Conservation (phyloP, 2,113 vertebrate genomes). For the Cololabis saira region DNA sequence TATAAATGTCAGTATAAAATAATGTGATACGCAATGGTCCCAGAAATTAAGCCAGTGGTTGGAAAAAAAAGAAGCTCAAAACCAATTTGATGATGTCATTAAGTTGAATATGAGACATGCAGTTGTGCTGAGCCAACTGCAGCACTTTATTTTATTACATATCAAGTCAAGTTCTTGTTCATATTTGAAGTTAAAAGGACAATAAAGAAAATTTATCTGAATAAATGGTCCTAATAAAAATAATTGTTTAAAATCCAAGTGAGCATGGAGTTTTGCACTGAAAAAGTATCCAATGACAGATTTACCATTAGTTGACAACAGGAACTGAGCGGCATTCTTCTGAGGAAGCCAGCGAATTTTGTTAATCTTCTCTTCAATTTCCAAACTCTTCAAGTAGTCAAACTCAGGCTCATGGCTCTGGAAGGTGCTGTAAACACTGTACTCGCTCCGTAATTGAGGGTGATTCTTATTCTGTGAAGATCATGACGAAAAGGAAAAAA, state of each 20-base stretch:
- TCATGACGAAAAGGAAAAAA: neutral
- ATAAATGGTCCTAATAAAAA: too few relatives aligned
- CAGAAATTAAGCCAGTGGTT: too few relatives aligned
- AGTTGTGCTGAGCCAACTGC: too few relatives aligned
- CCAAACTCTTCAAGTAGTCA: conserved; percentile 99
- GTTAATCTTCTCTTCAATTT: conserved; percentile 99
- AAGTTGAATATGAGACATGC: too few relatives aligned
- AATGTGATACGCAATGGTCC: too few relatives aligned
- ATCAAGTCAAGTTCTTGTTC: too few relatives aligned
- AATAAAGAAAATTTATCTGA: too few relatives aligned
- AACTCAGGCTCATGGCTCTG: conserved; percentile 99
- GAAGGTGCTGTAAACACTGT: conserved; percentile 99
- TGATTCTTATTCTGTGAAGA: conserved; percentile 90
- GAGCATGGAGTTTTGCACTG: neutral
- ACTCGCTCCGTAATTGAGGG: conserved; percentile 95
- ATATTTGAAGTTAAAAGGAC: too few relatives aligned
- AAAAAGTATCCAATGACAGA: conserved; percentile 5
- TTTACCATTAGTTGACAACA: conserved; percentile 97
- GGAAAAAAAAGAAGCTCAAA: too few relatives aligned
- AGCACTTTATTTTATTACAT: too few relatives aligned
- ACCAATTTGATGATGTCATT: too few relatives aligned
- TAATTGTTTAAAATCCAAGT: neutral
- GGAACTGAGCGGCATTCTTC: conserved; percentile 98
- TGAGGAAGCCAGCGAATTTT: conserved; percentile 99
- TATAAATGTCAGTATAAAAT: too few relatives aligned